Percentiles rank a stretch among this genome's conserved stretches.
Conservation (phyloP, 2,888 invertebrate species). For the Microctonus brassicae region DNA sequence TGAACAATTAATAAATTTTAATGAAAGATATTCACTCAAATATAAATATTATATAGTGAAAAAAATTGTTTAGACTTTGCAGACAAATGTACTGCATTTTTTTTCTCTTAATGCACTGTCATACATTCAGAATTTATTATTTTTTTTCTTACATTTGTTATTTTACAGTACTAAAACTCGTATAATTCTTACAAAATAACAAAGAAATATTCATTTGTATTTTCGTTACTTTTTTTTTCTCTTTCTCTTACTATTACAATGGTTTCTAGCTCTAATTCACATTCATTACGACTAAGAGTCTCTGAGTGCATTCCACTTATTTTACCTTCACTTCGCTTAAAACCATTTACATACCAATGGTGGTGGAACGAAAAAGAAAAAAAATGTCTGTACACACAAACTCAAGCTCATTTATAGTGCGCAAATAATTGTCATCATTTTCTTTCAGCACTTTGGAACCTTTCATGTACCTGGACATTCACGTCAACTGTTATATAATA, state of each 20-base stretch:
- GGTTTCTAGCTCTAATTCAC: not conserved
- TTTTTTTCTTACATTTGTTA: not conserved
- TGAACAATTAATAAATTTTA: too few relatives aligned
- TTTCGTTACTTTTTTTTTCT: not conserved
- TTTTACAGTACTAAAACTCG: not conserved
- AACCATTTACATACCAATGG: constrained; percentile 5
- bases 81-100: too few relatives aligned
- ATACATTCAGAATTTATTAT: too few relatives aligned
- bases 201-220: not conserved
- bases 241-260: not conserved
- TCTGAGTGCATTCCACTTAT: constrained; percentile 2
- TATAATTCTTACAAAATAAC: not conserved
- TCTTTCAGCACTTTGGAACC: not conserved
- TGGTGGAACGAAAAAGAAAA: not conserved
- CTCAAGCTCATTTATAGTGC: not conserved
- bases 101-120: too few relatives aligned
- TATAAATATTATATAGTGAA: too few relatives aligned
- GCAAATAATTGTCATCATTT: not conserved
- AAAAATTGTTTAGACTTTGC: too few relatives aligned
- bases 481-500: not conserved
- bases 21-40: too few relatives aligned
- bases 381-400: not conserved
- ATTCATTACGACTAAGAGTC: not conserved
- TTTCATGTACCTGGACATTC: not conserved
- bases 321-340: not conserved